Base-by-base conservation (phyloP, 2,888 invertebrate species). In the Hyposoter didymator region DNA sequence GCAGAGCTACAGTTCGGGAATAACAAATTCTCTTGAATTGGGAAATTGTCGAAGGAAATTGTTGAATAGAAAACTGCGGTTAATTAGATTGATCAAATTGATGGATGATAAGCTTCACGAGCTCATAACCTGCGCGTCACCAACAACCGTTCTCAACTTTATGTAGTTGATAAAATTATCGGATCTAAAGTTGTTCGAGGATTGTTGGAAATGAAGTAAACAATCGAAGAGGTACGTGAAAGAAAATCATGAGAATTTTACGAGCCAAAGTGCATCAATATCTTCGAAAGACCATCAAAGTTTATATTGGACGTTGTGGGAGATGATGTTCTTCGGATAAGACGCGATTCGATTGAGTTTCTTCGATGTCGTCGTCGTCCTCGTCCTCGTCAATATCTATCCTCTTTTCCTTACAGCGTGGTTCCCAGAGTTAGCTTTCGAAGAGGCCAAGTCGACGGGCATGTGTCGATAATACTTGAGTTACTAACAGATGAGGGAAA, bases 401-500 rank as follows among this genome's bases (percentile, higher is more conserved):
- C 79, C 55, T 76, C 82, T 73, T 80, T 59, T 75, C 66, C 75
- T 67, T 70, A 72, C 74, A 80, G 66, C 79, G 67, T 52, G 76
- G 67, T 82, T 76, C 67, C 39, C 67, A 45, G 67, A 82, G 78
- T 70, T 80, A 73, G 79, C 75, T 49, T 39, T 72, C 52, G 62
- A 59, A 82, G 79, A 72, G 67, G 79, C 82, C 49, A 82, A 80
- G 75, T 49, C 75, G 82, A 82, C 75, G 49, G 82, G 79, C 79
- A 85, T 80, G 76, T 82, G 85, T 85, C 85, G 82, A 85, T 85
- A 85, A 82, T 85, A 76, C 82, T 85, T 80, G 79, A 76, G 82
- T 82, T 76, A 80, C 82, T 76, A 59, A 59, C 32, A 66, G 59
- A 66, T 52, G 74, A 59, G 76, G 64, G 17, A 55, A 64, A 76